Percentiles rank a stretch among this genome's conserved stretches.
Conservation (phyloP, 2,888 invertebrate species). For the Thereva nobilitata region DNA sequence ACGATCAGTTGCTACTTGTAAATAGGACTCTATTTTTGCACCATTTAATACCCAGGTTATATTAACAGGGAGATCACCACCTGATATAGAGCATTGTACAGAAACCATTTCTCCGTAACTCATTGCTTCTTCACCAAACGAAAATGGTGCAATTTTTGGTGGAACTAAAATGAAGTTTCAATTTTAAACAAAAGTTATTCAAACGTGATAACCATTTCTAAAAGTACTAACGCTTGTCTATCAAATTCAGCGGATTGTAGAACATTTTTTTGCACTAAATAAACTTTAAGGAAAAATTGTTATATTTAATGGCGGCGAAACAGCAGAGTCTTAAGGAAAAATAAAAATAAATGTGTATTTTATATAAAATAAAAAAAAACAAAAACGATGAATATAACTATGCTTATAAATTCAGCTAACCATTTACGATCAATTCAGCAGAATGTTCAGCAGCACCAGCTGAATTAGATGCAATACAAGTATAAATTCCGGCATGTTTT, state of each 20-base stretch:
- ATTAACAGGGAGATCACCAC: conserved; percentile 65
- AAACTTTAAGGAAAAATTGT: background rate
- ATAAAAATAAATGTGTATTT: conserved; percentile 4
- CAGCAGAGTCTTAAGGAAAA: conserved; percentile 2
- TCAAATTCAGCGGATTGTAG: conserved; percentile 21
- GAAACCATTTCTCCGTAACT: conserved; percentile 68
- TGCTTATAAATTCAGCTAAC: conserved; percentile 61
- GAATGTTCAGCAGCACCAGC: conserved; percentile 72
- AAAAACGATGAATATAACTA: conserved; percentile 8
- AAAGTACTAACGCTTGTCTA: background rate
- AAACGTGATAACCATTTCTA: background rate
- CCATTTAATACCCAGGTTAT: conserved; percentile 66
- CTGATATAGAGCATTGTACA: conserved; percentile 60
- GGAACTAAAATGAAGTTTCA: conserved; percentile 61
- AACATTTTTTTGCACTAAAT: background rate
- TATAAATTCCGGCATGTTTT: conserved; percentile 75
- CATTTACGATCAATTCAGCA: conserved; percentile 73
- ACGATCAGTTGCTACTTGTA: conserved; percentile 54
- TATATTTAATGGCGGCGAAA: conserved; percentile 14
- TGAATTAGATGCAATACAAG: conserved; percentile 73
- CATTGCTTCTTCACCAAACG: conserved; percentile 73
- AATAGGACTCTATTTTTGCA: conserved; percentile 54
- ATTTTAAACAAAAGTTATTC: background rate
- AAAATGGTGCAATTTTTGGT: conserved; percentile 75
- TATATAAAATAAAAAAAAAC: background rate